phyloP scores from a whole-genome alignment of 2,113 vertebrate genomes.

The Thunnus maccoyii region DNA sequence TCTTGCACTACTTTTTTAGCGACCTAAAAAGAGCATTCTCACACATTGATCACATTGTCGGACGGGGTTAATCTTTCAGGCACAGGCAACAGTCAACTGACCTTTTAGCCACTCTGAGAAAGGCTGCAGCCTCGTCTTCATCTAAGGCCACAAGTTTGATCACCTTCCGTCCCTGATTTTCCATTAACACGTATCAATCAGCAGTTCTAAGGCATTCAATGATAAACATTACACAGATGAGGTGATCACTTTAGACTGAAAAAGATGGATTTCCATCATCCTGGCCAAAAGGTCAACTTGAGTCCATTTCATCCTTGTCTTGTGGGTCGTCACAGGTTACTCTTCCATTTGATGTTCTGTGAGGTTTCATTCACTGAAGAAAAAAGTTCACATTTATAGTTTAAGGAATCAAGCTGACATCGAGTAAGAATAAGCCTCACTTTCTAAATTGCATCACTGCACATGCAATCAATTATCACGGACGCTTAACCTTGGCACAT shows the following conservation, averaged over 20 bases:
- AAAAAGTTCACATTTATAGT: neutral
- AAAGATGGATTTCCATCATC: neutral
- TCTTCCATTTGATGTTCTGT: slow-evolving; percentile 70
- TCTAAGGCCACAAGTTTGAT: neutral
- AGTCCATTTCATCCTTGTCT: neutral
- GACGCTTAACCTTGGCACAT: neutral
- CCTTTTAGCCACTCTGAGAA: neutral
- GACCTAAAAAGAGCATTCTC: too few species aligned
- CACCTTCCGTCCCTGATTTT: neutral
- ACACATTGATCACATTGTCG: neutral
- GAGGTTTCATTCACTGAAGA: slow-evolving; percentile 48
- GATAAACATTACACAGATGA: neutral
- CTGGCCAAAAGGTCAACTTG: neutral
- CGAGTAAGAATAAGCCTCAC: neutral
- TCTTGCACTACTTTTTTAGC: too few species aligned
- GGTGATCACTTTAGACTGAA: neutral
- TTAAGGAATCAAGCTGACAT: neutral
- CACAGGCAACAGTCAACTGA: neutral
- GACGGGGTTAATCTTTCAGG: neutral
- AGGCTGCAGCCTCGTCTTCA: neutral
- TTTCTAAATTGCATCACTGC: neutral
- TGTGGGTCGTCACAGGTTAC: slow-evolving; percentile 68
- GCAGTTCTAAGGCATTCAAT: neutral
- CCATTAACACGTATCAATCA: neutral
- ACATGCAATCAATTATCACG: neutral